These are phyloP conservation scores for Aricia agestis DNA, from an alignment of 1,140 invertebrate species.

Conservation along the genomic window DNA sequence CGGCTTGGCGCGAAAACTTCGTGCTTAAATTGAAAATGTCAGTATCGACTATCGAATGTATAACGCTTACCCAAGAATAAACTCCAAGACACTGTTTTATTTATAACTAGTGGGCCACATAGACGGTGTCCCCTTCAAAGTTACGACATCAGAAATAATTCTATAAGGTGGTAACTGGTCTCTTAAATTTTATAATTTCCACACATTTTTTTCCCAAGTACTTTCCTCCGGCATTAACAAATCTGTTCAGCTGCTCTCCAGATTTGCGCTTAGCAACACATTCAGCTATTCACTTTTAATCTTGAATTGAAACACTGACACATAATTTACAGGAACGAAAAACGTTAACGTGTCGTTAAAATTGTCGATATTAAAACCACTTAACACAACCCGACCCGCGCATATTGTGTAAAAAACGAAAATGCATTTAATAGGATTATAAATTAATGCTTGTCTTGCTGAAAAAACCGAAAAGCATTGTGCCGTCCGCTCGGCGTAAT, in stretches of 20 bases:
- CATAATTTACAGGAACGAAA: not conserved
- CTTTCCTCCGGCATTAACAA: too few relatives aligned
- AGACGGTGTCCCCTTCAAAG: too few relatives aligned
- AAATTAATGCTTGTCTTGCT: conserved; percentile 3
- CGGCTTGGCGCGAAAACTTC: not conserved
- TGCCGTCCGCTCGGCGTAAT: conserved; percentile 7
- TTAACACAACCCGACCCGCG: not conserved
- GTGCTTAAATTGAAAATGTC: not conserved
- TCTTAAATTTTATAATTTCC: too few relatives aligned
- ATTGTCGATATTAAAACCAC: not conserved
- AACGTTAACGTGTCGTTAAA: not conserved
- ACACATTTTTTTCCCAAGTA: too few relatives aligned
- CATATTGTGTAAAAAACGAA: not conserved
- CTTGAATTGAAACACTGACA: too few relatives aligned
- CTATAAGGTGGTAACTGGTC: too few relatives aligned
- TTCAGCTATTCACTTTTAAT: too few relatives aligned
- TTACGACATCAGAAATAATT: too few relatives aligned
- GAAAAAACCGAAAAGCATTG: conserved; percentile 2
- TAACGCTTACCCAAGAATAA: not conserved
- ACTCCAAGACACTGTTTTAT: not conserved
- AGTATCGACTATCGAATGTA: not conserved
- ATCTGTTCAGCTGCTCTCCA: too few relatives aligned
- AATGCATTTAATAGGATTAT: conserved; percentile 8
- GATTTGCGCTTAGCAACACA: too few relatives aligned
- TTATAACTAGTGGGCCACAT: too few relatives aligned